A percentile compares a stretch with the other conserved stretches of the same genome.
phyloP scores from a whole-genome alignment of 2,888 invertebrate genomes.

The Lasioglossum malachurum region DNA sequence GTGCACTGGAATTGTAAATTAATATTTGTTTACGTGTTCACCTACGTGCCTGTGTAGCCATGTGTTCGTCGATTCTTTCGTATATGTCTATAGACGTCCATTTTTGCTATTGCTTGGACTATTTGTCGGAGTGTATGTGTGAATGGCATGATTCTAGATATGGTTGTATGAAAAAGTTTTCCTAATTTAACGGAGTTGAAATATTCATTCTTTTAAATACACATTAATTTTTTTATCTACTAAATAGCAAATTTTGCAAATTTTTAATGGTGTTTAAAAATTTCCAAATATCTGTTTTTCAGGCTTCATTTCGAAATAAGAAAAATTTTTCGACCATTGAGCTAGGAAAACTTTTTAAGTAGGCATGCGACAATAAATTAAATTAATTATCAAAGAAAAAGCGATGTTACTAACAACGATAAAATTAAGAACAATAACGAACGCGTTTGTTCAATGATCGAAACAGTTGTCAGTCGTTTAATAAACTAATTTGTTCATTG shows the following conservation, averaged over 20 bases:
- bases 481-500: constrained; percentile 33
- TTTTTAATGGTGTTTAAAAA: too few relatives aligned
- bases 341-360: not conserved
- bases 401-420: not conserved
- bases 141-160: not conserved
- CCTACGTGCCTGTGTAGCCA: constrained; percentile 29
- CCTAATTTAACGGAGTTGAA: not conserved
- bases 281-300: not conserved
- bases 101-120: constrained; percentile 21
- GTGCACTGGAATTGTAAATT: constrained; percentile 24
- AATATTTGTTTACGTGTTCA: constrained; percentile 18
- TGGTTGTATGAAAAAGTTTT: not conserved
- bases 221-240: not conserved
- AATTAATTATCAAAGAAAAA: not conserved
- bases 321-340: not conserved
- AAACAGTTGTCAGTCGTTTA: constrained; percentile 21
- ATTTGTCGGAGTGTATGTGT: constrained; percentile 13
- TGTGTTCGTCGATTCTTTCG: constrained; percentile 22
- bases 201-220: not conserved
- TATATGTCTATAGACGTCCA: not conserved
- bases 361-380: constrained; percentile 14
- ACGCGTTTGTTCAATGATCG: constrained; percentile 13
- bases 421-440: not conserved
- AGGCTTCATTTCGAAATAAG: not conserved
- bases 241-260: not conserved